These are phyloP conservation scores for Halcyon badia DNA, from an alignment of 2,797 vertebrate species.

Conservation along the genomic window DNA sequence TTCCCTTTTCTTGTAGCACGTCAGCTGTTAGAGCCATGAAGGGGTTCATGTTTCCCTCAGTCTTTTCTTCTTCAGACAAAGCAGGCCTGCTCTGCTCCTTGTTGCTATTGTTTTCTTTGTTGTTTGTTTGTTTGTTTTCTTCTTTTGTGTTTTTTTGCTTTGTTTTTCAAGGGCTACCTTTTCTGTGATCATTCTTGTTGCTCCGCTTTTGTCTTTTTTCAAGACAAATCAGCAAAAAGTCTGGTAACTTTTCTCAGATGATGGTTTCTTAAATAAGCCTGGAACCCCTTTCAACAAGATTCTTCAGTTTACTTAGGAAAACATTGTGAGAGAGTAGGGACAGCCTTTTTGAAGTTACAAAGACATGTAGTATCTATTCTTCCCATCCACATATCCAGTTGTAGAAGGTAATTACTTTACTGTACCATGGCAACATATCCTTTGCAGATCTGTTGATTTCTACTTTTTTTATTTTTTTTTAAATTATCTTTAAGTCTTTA, in stretches of 20 bases:
- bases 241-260: background rate
- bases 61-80: background rate
- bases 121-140: background rate
- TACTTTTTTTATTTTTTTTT: background rate
- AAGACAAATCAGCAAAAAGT: background rate
- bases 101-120: background rate
- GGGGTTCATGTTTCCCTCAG: background rate
- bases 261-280: background rate
- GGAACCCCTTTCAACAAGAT: background rate
- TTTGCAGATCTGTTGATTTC: background rate
- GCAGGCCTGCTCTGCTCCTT: background rate
- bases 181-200: background rate
- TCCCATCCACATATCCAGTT: background rate
- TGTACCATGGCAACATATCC: background rate
- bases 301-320: background rate
- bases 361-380: background rate
- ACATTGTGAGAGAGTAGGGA: background rate
- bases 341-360: background rate
- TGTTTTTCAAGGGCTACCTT: background rate
- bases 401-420: background rate
- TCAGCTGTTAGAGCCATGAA: background rate
- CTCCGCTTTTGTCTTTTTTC: background rate
- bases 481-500: no score
- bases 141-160: background rate
- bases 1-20: rapidly evolving